Conservation (phyloP, 1,140 invertebrate species). For the Megathymus violae region DNA sequence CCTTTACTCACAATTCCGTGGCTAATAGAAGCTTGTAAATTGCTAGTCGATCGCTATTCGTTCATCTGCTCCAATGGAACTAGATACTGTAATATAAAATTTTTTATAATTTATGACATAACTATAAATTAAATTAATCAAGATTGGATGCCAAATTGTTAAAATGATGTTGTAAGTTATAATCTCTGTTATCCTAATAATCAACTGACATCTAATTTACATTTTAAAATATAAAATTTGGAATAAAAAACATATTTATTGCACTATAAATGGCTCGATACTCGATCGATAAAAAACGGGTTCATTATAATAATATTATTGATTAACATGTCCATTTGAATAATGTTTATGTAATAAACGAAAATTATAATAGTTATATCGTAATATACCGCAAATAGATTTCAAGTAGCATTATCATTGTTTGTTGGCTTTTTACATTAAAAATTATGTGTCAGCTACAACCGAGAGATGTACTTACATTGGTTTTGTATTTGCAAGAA, state of each 20-base stretch:
- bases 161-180: slow-evolving; percentile 28
- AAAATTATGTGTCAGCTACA: too few species aligned
- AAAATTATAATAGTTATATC: background rate
- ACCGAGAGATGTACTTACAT: too few species aligned
- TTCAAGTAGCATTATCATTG: too few species aligned
- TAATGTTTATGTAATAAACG: slow-evolving; percentile 24
- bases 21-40: background rate
- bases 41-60: background rate
- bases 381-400: background rate
- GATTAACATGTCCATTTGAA: slow-evolving; percentile 25
- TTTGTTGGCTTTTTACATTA: too few species aligned
- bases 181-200: slow-evolving; percentile 29
- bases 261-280: slow-evolving; percentile 11
- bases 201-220: slow-evolving; percentile 26
- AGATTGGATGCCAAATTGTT: slow-evolving; percentile 22
- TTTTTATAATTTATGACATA: slow-evolving; percentile 30
- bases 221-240: slow-evolving; percentile 21
- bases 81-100: background rate
- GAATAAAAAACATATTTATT: slow-evolving; percentile 26
- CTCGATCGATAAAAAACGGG: slow-evolving; percentile 14
- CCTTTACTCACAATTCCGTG: background rate
- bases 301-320: slow-evolving; percentile 14
- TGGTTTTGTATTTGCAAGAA: too few species aligned
- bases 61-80: slow-evolving; percentile 2
- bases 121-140: slow-evolving; percentile 29